Evolutionary conservation across 1,140 invertebrate genomes (phyloP).

Genomic region (Cryptotermes secundus): DNA sequence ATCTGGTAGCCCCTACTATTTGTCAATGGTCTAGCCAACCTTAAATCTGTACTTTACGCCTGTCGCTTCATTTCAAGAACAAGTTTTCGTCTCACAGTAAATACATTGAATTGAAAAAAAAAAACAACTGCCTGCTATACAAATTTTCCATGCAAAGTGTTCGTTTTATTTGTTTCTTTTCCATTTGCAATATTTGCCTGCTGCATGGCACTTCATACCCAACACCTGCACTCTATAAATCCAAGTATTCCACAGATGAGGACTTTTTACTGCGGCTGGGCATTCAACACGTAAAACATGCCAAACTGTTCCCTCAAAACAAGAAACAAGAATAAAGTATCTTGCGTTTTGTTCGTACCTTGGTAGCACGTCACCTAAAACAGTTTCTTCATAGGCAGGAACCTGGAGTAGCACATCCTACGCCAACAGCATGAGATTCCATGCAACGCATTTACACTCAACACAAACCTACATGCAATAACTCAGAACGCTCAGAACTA

Average conservation of each 20-base stretch:
- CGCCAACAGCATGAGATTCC: background rate
- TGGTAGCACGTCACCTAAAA: background rate
- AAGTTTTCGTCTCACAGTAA: too few species aligned
- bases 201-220: background rate
- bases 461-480: background rate
- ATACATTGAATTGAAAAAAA: too few species aligned
- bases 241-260: background rate
- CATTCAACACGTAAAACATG: slow-evolving; percentile 5
- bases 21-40: too few species aligned
- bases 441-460: background rate
- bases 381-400: background rate
- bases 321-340: background rate
- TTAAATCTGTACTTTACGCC: too few species aligned
- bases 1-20: too few species aligned
- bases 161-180: background rate
- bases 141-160: too few species aligned
- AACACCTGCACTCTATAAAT: background rate
- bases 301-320: background rate
- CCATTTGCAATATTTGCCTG: background rate
- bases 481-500: background rate
- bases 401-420: background rate
- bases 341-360: background rate
- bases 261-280: background rate
- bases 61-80: too few species aligned
- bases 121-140: too few species aligned